Base-by-base conservation (phyloP, 2,797 vertebrate genomes). In the Perodicticus potto region DNA sequence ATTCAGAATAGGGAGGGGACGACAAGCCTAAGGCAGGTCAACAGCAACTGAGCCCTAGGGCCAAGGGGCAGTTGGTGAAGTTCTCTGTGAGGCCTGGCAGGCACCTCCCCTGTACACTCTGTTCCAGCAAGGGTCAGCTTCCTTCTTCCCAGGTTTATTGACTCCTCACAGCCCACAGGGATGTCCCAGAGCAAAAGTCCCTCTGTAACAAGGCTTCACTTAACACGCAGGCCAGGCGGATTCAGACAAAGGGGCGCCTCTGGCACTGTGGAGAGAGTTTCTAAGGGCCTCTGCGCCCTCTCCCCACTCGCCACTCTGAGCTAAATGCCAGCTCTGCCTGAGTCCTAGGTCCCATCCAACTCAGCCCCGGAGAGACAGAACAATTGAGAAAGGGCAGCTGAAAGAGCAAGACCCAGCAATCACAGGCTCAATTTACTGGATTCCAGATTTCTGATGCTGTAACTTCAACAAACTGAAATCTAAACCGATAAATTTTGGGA, bases 401-500 rank as follows among this genome's bases (percentile, higher is more conserved):
- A n/a, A 34, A 40, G 74, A 80, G 25, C 2, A n/a, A 65, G 55
- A 9, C 49, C 81, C 70, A 14, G 53, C 10, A n/a, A 55, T 57
- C 80, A 29, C 76, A 67, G 69, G 65, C 29, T 72, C 29, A 19
- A 86, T 40, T 90, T 69, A 53, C 76, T 32, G 29, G 10, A 8
- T 74, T 89, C 70, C 59, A 65, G 67, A 43, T 63, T 91, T 95
- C 32, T 90, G 61, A 77, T 70, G 85, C 90, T 89, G 12, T 67
- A 55, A 73, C n/a, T 91, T 91, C 86, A 95, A 76, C 53, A 59
- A 67, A 45, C 74, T 92, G 78, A 80, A 92, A 94, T 77, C 91
- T 6, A 13, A 91, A 89, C 74, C 91, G 61, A 86, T 91, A 32
- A 57, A 77, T 89, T 73, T 86, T 37, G 94, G 63, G 88, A 59